phyloP scores from a whole-genome alignment of 1,140 invertebrate species.

The Gryon sp. region DNA sequence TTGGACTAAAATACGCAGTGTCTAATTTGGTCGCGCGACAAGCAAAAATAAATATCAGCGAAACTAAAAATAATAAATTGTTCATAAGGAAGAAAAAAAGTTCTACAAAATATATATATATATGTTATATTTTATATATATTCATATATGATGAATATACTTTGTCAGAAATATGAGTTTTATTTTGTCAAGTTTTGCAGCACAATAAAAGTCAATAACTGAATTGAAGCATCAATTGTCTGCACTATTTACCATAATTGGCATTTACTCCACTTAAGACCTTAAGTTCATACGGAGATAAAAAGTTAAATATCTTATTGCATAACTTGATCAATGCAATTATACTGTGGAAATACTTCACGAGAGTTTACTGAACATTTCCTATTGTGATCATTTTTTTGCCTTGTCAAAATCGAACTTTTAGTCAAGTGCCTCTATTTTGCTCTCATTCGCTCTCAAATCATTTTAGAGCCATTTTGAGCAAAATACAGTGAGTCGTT shows the following conservation, averaged over 20 bases:
- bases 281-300: constrained; percentile 59
- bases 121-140: too few relatives aligned
- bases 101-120: too few relatives aligned
- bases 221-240: constrained; percentile 64
- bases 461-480: too few relatives aligned
- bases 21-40: constrained; percentile 32
- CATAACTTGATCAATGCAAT: constrained; percentile 56
- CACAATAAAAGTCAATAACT: constrained; percentile 60
- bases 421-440: too few relatives aligned
- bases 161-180: constrained; percentile 53
- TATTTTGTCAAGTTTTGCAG: constrained; percentile 32
- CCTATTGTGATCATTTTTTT: too few relatives aligned
- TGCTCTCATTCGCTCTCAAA: too few relatives aligned
- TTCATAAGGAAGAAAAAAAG: constrained; percentile 37
- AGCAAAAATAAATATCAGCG: constrained; percentile 21
- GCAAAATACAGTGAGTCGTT: too few relatives aligned
- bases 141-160: too few relatives aligned
- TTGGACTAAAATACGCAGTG: constrained; percentile 25
- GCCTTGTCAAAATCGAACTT: not conserved
- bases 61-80: constrained; percentile 37
- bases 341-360: constrained; percentile 16
- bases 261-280: constrained; percentile 62
- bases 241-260: constrained; percentile 64
- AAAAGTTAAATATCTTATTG: constrained; percentile 61
- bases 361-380: constrained; percentile 10